Base-by-base conservation (phyloP, 2,888 invertebrate genomes). In the Ophion obscuratus region DNA sequence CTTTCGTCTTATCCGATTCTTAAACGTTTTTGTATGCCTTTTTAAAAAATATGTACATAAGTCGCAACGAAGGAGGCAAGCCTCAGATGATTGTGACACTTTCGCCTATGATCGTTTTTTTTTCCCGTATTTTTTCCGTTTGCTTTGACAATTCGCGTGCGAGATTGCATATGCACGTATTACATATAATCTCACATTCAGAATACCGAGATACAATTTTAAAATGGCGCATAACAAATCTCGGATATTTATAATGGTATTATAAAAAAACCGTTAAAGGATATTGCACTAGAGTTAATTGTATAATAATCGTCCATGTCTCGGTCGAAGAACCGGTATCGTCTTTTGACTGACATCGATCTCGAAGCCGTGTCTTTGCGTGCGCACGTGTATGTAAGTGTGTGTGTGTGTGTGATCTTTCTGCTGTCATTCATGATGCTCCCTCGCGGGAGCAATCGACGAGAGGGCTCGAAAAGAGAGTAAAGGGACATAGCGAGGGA, bases 31-130 rank as follows among this genome's bases (percentile, higher is more conserved):
- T 71, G 61, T 77, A 87, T 88, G 80, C 86, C n/a, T 84, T 87
- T 87, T 86, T 70, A 31, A 31, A 31, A 31, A 90, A 86, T 91
- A 89, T 92, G 87, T 91, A 89, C 91, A 89, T 90, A 90, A 86
- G 86, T 87, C 71, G 74, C 84, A 89, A 89, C 87, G 87, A 89
- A 88, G 74, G 83, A 83, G 82, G 78, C 88, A 79, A 64, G 81
- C 86, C 85, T 86, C 89, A 87, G 88, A 86, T 91, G 91, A 91
- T 90, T 91, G 90, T 90, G 92, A 91, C 90, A 86, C 84, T 89
- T 88, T 89, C 85, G 85, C 64, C 79, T 66, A 61, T 76, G 61
- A 83, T 77, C 77, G 62, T 77, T 71, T n/a, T 76, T n/a, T 76
- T 71, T 24, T 11, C 14, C 59, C 59, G n/a, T n/a, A 59, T n/a